These are phyloP conservation scores for Mionectes macconnelli DNA, from an alignment of 2,113 vertebrate species.

Conservation along the genomic window DNA sequence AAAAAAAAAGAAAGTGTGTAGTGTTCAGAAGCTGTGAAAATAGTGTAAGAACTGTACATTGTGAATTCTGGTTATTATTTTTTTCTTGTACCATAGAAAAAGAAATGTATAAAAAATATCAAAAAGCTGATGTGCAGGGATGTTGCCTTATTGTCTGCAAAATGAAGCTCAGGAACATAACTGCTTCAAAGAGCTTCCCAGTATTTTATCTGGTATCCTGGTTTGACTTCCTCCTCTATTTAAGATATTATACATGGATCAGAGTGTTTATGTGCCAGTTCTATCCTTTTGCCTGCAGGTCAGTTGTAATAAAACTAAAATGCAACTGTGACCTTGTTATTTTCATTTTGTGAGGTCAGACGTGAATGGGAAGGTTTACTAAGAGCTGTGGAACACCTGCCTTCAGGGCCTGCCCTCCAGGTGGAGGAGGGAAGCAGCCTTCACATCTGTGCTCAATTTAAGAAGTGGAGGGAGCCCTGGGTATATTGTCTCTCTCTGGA, in stretches of 20 bases:
- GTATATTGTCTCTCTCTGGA: neutral
- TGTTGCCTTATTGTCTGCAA: conserved; percentile 86
- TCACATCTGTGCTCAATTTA: neutral
- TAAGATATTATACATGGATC: conserved; percentile 79
- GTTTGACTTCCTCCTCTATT: conserved; percentile 79
- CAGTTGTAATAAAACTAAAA: conserved; percentile 85
- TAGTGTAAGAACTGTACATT: conserved; percentile 82
- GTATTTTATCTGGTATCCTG: conserved; percentile 78
- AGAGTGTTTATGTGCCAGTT: conserved; percentile 82
- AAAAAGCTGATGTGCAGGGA: conserved; percentile 83
- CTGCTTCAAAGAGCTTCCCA: conserved; percentile 77
- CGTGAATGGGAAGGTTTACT: neutral
- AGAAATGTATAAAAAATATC: conserved; percentile 80
- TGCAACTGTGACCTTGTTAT: conserved; percentile 77
- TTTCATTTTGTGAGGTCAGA: conserved; percentile 76
- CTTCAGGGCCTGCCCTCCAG: neutral
- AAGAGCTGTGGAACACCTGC: neutral
- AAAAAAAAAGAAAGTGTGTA: conserved; percentile 78
- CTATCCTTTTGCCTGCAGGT: conserved; percentile 84
- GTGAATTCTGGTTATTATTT: conserved; percentile 77
- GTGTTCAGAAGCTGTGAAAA: conserved; percentile 89
- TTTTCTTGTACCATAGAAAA: conserved; percentile 79
- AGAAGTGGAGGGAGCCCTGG: neutral
- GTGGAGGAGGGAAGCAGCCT: neutral
- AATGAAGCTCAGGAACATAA: conserved; percentile 76